These are phyloP conservation scores for Centropristis striata DNA, from an alignment of 2,113 vertebrate species.

Conservation along the genomic window DNA sequence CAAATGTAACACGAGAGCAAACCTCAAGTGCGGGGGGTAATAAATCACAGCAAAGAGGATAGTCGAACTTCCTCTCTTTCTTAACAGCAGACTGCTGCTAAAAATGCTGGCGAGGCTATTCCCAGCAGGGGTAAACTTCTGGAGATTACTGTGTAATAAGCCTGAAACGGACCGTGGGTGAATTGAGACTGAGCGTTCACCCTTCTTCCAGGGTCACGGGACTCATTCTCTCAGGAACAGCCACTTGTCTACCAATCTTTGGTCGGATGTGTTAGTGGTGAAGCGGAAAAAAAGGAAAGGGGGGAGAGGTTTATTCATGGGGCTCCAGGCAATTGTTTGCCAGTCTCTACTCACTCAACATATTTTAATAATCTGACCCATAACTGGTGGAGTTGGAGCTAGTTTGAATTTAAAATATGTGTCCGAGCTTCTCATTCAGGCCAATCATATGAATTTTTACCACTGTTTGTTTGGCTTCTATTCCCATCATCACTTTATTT, in stretches of 20 bases:
- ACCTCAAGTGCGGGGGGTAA: slow-evolving; percentile 40
- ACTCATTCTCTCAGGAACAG: slow-evolving; percentile 66
- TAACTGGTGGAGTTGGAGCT: slow-evolving; percentile 19
- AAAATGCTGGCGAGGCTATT: slow-evolving; percentile 73
- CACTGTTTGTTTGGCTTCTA: background rate
- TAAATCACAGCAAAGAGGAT: slow-evolving; percentile 74
- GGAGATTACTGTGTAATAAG: slow-evolving; percentile 80
- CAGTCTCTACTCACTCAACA: background rate
- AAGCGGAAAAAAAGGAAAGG: slow-evolving; percentile 33
- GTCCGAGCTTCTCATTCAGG: slow-evolving; percentile 17
- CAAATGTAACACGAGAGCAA: slow-evolving; percentile 63
- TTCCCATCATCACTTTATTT: background rate
- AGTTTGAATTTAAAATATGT: slow-evolving; percentile 46
- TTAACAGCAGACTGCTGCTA: slow-evolving; percentile 39
- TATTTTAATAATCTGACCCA: slow-evolving; percentile 46
- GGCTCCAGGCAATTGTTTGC: slow-evolving; percentile 36
- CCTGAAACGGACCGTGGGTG: slow-evolving; percentile 68
- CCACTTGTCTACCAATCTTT: slow-evolving; percentile 64
- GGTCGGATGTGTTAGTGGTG: slow-evolving; percentile 42
- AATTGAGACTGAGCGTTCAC: slow-evolving; percentile 79
- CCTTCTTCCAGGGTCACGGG: slow-evolving; percentile 66
- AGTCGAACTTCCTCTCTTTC: slow-evolving; percentile 43
- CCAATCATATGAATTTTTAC: slow-evolving; percentile 3
- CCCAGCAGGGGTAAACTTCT: slow-evolving; percentile 67
- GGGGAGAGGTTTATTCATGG: slow-evolving; percentile 20